These are phyloP conservation scores for Pseudomugil gertrudae DNA, from an alignment of 2,797 vertebrate species.

Conservation along the genomic window DNA sequence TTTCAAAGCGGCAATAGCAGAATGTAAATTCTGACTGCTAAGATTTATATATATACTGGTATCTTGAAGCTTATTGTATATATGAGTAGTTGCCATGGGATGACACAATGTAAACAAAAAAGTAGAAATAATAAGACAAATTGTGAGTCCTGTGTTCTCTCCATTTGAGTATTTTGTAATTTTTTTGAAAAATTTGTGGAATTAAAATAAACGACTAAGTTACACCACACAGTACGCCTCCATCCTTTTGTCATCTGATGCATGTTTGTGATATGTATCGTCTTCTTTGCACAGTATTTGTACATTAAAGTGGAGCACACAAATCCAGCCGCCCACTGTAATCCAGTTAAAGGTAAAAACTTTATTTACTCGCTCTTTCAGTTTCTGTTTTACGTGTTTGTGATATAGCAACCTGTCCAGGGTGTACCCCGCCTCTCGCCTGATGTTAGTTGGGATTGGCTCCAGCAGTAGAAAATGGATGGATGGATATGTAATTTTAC, in stretches of 20 bases:
- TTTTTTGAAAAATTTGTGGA: slow-evolving; percentile 99
- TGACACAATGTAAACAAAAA: slow-evolving; percentile 99
- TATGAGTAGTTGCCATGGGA: slow-evolving; percentile 99
- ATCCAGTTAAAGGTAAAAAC: slow-evolving; percentile 47
- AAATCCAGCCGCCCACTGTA: slow-evolving; percentile 35
- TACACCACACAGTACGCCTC: slow-evolving; percentile 89
- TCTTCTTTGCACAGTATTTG: slow-evolving; percentile 10
- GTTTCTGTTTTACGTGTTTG: too few relatives aligned
- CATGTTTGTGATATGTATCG: background rate
- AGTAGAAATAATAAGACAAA: slow-evolving; percentile 98
- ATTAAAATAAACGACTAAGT: slow-evolving; percentile 99
- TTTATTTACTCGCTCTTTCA: slow-evolving; percentile 35
- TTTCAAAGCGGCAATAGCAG: slow-evolving; percentile 94
- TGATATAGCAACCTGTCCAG: too few relatives aligned
- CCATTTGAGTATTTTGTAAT: slow-evolving; percentile 99
- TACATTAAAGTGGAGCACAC: slow-evolving; percentile 8
- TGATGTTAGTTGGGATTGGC: too few relatives aligned
- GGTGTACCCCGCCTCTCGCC: too few relatives aligned
- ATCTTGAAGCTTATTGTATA: slow-evolving; percentile 99
- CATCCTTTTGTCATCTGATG: background rate
- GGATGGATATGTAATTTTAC: slow-evolving; percentile 38
- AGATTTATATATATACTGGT: slow-evolving; percentile 98
- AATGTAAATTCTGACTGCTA: slow-evolving; percentile 96
- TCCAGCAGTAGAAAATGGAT: too few relatives aligned
- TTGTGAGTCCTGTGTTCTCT: slow-evolving; percentile 99